Conservation (phyloP, 2,113 vertebrate species). For the Ceyx cyanopectus region DNA sequence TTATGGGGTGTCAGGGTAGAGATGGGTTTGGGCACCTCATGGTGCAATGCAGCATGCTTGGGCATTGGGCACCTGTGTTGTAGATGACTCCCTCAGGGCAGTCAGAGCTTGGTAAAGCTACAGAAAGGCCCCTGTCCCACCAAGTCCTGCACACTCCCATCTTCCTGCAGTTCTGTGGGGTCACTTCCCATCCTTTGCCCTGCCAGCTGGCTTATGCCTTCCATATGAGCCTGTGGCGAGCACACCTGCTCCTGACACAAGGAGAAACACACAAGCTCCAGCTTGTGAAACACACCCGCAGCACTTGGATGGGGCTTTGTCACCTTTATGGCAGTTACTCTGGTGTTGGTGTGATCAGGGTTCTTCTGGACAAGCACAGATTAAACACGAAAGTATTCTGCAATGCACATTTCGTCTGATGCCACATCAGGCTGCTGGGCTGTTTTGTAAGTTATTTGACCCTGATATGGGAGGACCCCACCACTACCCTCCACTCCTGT, state of each 20-base stretch:
- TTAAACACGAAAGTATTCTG: not conserved
- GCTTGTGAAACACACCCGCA: not conserved
- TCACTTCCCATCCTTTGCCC: not conserved
- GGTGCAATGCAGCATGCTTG: not conserved
- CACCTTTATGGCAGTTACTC: not conserved
- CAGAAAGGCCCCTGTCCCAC: not conserved
- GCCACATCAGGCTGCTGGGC: not conserved
- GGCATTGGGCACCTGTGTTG: fast-evolving
- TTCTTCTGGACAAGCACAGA: not conserved
- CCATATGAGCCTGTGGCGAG: fast-evolving
- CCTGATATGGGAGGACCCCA: not conserved
- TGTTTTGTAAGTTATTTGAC: not conserved
- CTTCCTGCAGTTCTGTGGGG: too few relatives aligned
- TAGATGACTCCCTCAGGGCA: fast-evolving
- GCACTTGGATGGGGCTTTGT: not conserved
- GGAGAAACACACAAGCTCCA: not conserved
- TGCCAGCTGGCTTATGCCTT: not conserved
- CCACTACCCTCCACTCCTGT: not conserved
- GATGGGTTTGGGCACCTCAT: not conserved
- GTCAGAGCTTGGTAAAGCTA: not conserved
- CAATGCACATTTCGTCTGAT: not conserved
- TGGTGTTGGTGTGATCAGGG: not conserved
- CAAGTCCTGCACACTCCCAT: not conserved
- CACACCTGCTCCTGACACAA: not conserved
- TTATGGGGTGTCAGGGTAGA: not conserved